A percentile compares a stretch with the other conserved stretches of the same genome.
phyloP scores from a whole-genome alignment of 2,113 vertebrate species.

The Argyrosomus japonicus region DNA sequence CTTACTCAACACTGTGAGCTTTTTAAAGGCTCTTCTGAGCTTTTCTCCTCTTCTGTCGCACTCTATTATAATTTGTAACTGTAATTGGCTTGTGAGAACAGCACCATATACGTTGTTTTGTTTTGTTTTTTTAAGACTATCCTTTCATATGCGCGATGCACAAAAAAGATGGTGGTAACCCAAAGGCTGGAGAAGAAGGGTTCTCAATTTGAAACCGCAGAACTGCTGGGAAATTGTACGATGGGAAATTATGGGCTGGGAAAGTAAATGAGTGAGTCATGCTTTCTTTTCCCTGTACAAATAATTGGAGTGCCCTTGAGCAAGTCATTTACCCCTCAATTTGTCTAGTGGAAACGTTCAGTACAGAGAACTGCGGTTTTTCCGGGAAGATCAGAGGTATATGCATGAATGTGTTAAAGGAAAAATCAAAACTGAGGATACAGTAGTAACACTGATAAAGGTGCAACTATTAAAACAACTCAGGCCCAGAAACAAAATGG shows the following conservation, averaged over 20 bases:
- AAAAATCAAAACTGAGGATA: slow-evolving; percentile 3
- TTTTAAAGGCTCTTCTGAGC: slow-evolving; percentile 26
- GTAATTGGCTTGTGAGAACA: slow-evolving; percentile 13
- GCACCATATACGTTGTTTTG: neutral
- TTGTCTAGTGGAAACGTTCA: slow-evolving; percentile 32
- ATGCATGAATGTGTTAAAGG: slow-evolving; percentile 7
- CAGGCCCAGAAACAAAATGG: slow-evolving; percentile 10
- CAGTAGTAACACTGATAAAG: neutral
- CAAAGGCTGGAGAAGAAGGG: slow-evolving; percentile 12
- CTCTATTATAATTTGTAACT: slow-evolving; percentile 28
- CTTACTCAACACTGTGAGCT: slow-evolving; percentile 26
- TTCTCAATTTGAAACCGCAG: slow-evolving; percentile 45
- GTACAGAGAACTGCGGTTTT: slow-evolving; percentile 7
- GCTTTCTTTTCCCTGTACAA: slow-evolving; percentile 42
- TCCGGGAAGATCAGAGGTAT: slow-evolving; percentile 11
- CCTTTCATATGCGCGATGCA: neutral
- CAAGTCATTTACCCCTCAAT: slow-evolving; percentile 51
- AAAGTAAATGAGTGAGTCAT: slow-evolving; percentile 31
- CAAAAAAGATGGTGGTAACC: slow-evolving; percentile 9
- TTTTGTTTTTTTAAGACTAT: slow-evolving; percentile 3
- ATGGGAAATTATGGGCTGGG: slow-evolving; percentile 6
- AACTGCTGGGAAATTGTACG: slow-evolving; percentile 9
- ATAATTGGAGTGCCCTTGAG: slow-evolving; percentile 56
- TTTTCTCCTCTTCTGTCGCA: neutral
- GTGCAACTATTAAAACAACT: slow-evolving; percentile 4